phyloP scores from a whole-genome alignment of 30 jellyfish, hydroid and myxozoan species.

The Turritopsis rubra region DNA sequence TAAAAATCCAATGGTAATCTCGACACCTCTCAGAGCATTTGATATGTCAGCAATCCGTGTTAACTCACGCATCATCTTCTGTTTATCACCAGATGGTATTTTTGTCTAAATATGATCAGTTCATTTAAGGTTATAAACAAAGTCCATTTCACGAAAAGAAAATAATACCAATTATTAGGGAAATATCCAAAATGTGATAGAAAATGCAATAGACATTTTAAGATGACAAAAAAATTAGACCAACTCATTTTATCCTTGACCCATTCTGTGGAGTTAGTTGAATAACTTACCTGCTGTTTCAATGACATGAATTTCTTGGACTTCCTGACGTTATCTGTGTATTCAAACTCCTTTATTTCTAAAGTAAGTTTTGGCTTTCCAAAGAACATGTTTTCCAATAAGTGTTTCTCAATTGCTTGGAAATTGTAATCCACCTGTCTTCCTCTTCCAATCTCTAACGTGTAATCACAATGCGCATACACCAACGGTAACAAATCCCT shows the following conservation, averaged over 20 bases:
- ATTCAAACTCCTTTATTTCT: constrained; percentile 20
- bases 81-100: constrained; percentile 42
- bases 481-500: constrained; percentile 55
- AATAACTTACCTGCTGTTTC: neutral
- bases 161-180: neutral
- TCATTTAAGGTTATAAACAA: neutral
- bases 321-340: constrained; percentile 21
- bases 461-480: constrained; percentile 55
- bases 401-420: constrained; percentile 46
- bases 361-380: constrained; percentile 43
- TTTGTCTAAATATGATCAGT: constrained; percentile 19
- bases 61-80: constrained; percentile 47
- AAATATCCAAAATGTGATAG: neutral
- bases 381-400: constrained; percentile 33
- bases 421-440: constrained; percentile 49
- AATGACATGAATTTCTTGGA: neutral
- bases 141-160: neutral
- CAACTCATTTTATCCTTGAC: too few relatives aligned
- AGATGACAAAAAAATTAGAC: neutral
- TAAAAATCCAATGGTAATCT: constrained; percentile 45
- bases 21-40: constrained; percentile 62
- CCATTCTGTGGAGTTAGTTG: neutral
- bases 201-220: neutral
- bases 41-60: constrained; percentile 44
- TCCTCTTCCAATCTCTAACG: constrained; percentile 61